A percentile compares a stretch with the other conserved stretches of the same genome.
These are phyloP conservation scores for Corynorhinus townsendii DNA, from an alignment of 2,113 vertebrate genomes.

Conservation along the genomic window DNA sequence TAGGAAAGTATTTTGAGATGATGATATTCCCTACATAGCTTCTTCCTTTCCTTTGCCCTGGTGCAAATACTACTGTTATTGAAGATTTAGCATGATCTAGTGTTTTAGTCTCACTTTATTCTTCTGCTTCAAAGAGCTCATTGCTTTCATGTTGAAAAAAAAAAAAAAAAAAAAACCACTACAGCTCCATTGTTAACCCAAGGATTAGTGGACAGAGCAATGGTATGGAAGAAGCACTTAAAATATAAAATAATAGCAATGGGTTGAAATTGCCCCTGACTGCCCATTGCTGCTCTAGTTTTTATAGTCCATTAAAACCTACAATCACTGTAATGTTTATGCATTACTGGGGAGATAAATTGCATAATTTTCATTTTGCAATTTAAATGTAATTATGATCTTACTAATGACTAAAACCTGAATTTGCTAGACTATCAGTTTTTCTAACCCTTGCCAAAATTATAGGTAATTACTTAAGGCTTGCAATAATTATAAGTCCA, in stretches of 20 bases:
- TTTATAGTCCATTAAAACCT: constrained; percentile 83
- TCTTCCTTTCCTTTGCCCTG: not conserved
- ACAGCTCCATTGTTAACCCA: constrained; percentile 22
- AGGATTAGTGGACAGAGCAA: constrained; percentile 17
- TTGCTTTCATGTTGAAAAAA: constrained; percentile 6
- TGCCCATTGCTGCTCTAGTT: constrained; percentile 77
- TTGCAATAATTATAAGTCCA: constrained; percentile 85
- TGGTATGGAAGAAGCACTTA: constrained; percentile 70
- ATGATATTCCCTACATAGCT: not conserved
- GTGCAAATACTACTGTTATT: not conserved
- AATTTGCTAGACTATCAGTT: constrained; percentile 82
- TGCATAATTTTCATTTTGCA: constrained; percentile 86
- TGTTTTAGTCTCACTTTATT: not conserved
- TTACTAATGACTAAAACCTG: constrained; percentile 85
- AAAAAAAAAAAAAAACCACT: not conserved
- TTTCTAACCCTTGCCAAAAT: constrained; percentile 84
- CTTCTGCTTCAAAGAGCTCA: not conserved
- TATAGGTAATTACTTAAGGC: constrained; percentile 83
- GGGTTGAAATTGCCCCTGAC: constrained; percentile 77
- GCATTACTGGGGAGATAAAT: constrained; percentile 84
- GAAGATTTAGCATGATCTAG: not conserved
- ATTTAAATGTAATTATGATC: constrained; percentile 88
- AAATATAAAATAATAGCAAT: constrained; percentile 77
- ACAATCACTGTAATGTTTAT: constrained; percentile 84
- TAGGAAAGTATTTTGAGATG: not conserved